Evolutionary conservation across 1,140 invertebrate species (phyloP).

Genomic region (Diuraphis noxia): DNA sequence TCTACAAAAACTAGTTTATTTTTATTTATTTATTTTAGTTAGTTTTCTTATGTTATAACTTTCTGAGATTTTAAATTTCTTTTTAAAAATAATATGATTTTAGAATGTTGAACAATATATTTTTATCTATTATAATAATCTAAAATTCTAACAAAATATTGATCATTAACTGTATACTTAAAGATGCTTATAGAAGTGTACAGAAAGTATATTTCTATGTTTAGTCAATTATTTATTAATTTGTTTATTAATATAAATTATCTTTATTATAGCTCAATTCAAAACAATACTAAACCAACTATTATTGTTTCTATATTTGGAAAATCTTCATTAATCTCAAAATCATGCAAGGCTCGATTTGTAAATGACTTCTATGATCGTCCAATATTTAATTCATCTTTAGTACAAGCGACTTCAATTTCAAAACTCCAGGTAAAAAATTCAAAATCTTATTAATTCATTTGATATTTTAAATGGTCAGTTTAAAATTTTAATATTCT

Average conservation of each 20-base stretch:
- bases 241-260: background rate
- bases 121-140: background rate
- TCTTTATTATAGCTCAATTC: constrained; percentile 21
- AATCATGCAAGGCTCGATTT: constrained; percentile 67
- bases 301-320: constrained; percentile 72
- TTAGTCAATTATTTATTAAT: background rate
- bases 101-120: background rate
- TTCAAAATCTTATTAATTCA: background rate
- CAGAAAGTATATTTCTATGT: background rate
- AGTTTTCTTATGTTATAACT: too few species aligned
- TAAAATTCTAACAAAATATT: background rate
- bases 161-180: background rate
- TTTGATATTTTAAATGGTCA: too few species aligned
- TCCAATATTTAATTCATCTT: constrained; percentile 61
- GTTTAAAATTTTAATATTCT: too few species aligned
- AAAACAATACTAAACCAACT: constrained; percentile 60
- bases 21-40: too few species aligned
- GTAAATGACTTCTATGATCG: constrained; percentile 63
- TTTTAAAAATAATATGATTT: background rate
- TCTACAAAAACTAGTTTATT: too few species aligned
- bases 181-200: background rate
- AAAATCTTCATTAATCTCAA: constrained; percentile 65
- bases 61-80: background rate
- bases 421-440: constrained; percentile 61
- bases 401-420: constrained; percentile 62